A percentile compares a stretch with the other conserved stretches of the same genome.
These are phyloP conservation scores for Pelagia noctiluca DNA, from an alignment of 30 jellyfish, hydroid and myxozoan genomes.

Conservation along the genomic window DNA sequence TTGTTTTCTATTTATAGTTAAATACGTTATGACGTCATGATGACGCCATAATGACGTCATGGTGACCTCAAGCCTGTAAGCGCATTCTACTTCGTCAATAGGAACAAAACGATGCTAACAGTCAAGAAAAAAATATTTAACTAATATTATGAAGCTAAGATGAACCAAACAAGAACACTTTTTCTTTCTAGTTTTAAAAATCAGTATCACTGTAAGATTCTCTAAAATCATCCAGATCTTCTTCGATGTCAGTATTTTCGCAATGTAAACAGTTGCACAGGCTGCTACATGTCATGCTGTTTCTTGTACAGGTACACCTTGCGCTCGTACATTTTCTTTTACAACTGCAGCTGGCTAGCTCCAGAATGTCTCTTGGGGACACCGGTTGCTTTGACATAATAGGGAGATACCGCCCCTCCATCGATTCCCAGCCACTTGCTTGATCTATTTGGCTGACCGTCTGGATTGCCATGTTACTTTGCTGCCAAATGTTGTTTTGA, in stretches of 20 bases:
- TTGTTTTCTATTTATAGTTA: constrained; percentile 11
- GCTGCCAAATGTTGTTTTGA: constrained; percentile 19
- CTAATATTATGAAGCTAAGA: too few species aligned
- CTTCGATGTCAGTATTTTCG: constrained; percentile 11
- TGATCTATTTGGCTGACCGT: background rate
- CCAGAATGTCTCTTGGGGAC: background rate
- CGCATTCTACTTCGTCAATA: background rate
- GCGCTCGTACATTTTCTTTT: background rate
- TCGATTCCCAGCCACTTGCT: background rate
- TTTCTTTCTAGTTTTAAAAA: background rate
- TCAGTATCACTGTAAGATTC: constrained; percentile 13
- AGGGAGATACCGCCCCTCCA: background rate
- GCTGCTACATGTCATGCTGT: constrained; percentile 1
- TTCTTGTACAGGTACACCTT: background rate
- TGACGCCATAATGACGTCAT: constrained; percentile 11
- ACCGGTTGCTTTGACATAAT: background rate
- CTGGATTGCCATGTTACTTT: background rate
- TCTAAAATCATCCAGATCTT: constrained; percentile 13
- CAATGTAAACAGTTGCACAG: constrained; percentile 26
- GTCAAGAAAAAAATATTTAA: background rate
- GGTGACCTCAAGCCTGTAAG: too few species aligned
- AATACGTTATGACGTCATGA: background rate
- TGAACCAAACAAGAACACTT: constrained; percentile 3
- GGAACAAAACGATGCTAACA: constrained; percentile 4
- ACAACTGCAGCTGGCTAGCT: background rate